A percentile compares a stretch with the other conserved stretches of the same genome.
Evolutionary conservation across 2,888 invertebrate genomes (phyloP).

Genomic region (Chironomus tentans): DNA sequence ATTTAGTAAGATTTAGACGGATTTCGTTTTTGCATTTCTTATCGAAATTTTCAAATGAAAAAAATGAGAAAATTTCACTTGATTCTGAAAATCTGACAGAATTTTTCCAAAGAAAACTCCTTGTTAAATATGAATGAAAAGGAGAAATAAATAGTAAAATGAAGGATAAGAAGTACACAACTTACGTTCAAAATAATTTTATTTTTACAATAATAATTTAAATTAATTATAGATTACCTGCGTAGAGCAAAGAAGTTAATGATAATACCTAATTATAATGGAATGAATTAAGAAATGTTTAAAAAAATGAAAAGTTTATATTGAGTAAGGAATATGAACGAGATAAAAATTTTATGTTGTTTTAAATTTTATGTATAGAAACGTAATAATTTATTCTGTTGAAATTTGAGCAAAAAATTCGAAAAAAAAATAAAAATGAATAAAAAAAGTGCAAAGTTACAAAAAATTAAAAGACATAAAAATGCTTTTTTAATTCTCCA

Average conservation of each 20-base stretch:
- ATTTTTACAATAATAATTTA: background rate
- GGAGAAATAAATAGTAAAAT: background rate
- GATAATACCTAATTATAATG: background rate
- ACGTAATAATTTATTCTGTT: conserved; percentile 7
- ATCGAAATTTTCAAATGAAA: background rate
- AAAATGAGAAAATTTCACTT: no score
- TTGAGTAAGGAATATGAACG: background rate
- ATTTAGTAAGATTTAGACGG: background rate
- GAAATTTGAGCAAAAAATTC: background rate
- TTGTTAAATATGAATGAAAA: no score
- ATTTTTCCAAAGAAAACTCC: no score
- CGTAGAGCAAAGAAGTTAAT: background rate
- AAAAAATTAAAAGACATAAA: background rate
- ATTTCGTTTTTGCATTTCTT: background rate
- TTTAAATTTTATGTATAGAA: background rate
- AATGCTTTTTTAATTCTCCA: no score
- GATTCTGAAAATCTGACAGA: no score
- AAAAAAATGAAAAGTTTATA: background rate
- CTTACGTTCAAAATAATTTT: background rate
- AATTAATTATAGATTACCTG: background rate
- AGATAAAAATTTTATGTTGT: background rate
- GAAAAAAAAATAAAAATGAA: background rate
- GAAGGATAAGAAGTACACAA: background rate
- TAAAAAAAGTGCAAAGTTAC: conserved; percentile 1
- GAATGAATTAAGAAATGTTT: background rate